A percentile compares a stretch with the other conserved stretches of the same genome.
These are phyloP conservation scores for Eidolon dupreanum DNA, from an alignment of 2,797 vertebrate species.

Conservation along the genomic window DNA sequence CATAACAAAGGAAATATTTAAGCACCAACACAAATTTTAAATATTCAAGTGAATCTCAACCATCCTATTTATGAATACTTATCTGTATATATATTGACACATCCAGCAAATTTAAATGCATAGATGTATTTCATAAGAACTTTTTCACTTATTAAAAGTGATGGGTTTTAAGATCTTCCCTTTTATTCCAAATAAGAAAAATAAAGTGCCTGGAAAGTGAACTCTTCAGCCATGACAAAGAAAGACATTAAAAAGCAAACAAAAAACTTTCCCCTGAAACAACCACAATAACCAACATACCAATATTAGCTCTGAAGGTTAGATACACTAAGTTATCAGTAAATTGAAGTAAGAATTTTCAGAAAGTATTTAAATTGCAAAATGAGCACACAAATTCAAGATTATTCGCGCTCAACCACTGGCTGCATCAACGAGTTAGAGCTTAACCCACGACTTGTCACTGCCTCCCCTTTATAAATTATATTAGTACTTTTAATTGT, in stretches of 20 bases:
- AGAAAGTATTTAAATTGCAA: conserved; percentile 33
- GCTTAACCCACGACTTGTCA: neutral
- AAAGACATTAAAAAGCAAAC: neutral
- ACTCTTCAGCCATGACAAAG: neutral
- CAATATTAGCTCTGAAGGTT: neutral
- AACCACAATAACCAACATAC: neutral
- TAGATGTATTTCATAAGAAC: neutral
- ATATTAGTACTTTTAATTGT: neutral
- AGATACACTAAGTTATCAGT: neutral
- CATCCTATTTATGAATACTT: neutral
- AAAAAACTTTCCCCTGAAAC: neutral
- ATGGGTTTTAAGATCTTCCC: neutral
- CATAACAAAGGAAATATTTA: conserved; percentile 4
- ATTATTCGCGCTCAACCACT: neutral
- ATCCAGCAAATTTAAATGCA: neutral
- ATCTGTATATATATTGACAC: neutral
- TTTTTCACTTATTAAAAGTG: neutral
- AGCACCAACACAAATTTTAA: neutral
- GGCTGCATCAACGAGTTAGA: neutral
- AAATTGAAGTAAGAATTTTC: neutral
- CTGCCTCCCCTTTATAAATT: neutral
- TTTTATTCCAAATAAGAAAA: conserved; percentile 37
- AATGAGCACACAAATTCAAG: neutral
- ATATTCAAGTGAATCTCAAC: neutral
- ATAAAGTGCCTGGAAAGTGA: neutral